These are phyloP conservation scores for Hephaestus fuliginosus DNA, from an alignment of 2,797 vertebrate genomes.

Conservation along the genomic window DNA sequence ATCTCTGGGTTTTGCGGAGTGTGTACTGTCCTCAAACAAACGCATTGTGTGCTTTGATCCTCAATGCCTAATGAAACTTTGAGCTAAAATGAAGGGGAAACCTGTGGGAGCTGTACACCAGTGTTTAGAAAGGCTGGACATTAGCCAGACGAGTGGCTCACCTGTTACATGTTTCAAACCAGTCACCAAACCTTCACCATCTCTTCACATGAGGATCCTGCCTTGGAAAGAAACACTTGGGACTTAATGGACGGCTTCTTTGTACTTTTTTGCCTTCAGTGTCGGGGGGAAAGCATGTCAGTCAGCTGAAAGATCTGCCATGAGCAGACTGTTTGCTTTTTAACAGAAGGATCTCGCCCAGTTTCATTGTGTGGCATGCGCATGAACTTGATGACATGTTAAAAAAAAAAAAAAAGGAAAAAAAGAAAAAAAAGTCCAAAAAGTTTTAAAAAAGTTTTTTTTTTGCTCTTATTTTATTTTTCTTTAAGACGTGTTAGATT, in stretches of 20 bases:
- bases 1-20: slow-evolving; percentile 92
- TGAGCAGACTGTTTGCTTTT: slow-evolving; percentile 81
- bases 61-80: slow-evolving; percentile 85
- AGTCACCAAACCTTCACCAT: slow-evolving; percentile 71
- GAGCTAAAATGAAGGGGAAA: slow-evolving; percentile 81
- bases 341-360: slow-evolving; percentile 85
- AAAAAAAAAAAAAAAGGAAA: slow-evolving; percentile 43
- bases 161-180: slow-evolving; percentile 77
- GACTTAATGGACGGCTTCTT: slow-evolving; percentile 68
- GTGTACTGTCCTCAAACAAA: slow-evolving; percentile 79
- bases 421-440: slow-evolving; percentile 32
- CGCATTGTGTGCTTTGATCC: slow-evolving; percentile 81
- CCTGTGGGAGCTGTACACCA: slow-evolving; percentile 72
- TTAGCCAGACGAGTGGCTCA: slow-evolving; percentile 72
- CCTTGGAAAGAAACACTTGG: slow-evolving; percentile 63
- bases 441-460: slow-evolving; percentile 59
- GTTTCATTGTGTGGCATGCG: slow-evolving; percentile 85
- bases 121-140: slow-evolving; percentile 69
- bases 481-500: slow-evolving; percentile 70
- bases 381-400: slow-evolving; percentile 86
- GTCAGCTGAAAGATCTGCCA: slow-evolving; percentile 66
- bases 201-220: slow-evolving; percentile 74
- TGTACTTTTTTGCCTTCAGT: slow-evolving; percentile 72
- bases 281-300: slow-evolving; percentile 72
- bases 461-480: slow-evolving; percentile 66